A percentile compares a stretch with the other conserved stretches of the same genome.
Conservation (phyloP, 2,113 vertebrate species). For the Crotalus helleri region DNA sequence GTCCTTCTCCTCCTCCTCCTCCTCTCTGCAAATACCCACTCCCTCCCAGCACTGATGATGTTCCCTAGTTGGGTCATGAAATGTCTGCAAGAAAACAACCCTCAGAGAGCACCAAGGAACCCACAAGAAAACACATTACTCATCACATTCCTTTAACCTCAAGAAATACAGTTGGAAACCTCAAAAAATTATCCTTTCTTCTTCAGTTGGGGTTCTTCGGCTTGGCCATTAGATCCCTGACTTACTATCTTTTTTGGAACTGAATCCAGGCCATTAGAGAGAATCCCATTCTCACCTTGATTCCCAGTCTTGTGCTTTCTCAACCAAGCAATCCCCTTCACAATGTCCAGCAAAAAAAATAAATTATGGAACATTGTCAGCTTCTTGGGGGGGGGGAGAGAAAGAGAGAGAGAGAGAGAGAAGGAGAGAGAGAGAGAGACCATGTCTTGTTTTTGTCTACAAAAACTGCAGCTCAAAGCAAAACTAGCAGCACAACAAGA, state of each 20-base stretch:
- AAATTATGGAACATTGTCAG: not conserved
- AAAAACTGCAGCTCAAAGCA: constrained; percentile 3
- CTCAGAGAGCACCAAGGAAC: no score
- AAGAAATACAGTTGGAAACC: not conserved
- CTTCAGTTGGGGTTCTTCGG: not conserved
- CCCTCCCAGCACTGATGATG: no score
- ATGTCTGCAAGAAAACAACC: no score
- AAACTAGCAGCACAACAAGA: constrained; percentile 17
- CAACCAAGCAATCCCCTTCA: no score
- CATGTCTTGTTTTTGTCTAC: not conserved
- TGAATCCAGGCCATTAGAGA: not conserved
- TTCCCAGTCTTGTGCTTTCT: not conserved
- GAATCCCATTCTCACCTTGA: no score
- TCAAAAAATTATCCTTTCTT: no score
- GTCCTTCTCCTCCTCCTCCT: no score
- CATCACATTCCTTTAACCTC: not conserved
- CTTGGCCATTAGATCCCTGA: not conserved
- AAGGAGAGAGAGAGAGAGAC: not conserved
- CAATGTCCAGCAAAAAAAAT: not conserved
- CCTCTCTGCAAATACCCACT: no score
- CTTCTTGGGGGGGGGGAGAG: not conserved
- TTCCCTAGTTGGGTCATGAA: no score
- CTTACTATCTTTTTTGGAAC: not conserved
- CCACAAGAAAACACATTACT: not conserved
- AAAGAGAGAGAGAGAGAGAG: no score